Conservation (phyloP, 1,140 invertebrate species). For the Drosophila cardini region DNA sequence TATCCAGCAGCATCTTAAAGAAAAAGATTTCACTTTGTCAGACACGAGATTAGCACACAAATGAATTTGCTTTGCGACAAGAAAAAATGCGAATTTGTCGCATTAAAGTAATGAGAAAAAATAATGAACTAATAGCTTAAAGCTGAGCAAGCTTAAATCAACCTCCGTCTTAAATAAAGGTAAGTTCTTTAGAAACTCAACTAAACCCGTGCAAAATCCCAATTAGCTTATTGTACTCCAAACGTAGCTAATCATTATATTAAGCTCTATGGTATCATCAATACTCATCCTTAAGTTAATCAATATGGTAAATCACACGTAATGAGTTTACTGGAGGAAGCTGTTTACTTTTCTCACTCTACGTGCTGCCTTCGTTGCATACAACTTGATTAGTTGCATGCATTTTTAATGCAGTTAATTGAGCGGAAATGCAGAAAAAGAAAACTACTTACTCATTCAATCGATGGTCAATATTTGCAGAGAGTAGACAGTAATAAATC, state of each 20-base stretch:
- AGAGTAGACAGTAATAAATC: conserved; percentile 38
- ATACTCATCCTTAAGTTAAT: too few species aligned
- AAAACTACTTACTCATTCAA: conserved; percentile 60
- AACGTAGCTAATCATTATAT: too few species aligned
- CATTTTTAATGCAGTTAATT: conserved; percentile 58
- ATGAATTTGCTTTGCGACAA: conserved; percentile 44
- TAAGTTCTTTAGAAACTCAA: background rate
- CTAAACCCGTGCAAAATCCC: background rate
- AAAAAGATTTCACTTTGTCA: conserved; percentile 29
- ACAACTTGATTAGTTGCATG: conserved; percentile 47
- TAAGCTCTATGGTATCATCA: too few species aligned
- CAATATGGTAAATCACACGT: background rate
- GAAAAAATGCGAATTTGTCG: background rate
- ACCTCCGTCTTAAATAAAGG: too few species aligned
- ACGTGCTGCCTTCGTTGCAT: background rate
- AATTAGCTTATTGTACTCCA: too few species aligned
- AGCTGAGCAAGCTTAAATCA: conserved; percentile 7
- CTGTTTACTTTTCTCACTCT: conserved; percentile 39
- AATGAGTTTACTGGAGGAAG: background rate
- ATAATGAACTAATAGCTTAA: background rate
- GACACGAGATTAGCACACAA: conserved; percentile 53
- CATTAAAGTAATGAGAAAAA: conserved; percentile 28
- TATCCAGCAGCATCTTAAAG: conserved; percentile 1
- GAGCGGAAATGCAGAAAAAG: conserved; percentile 57
- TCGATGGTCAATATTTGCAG: conserved; percentile 36